Conservation (phyloP, 2,888 invertebrate species). For the Apoda limacodes region DNA sequence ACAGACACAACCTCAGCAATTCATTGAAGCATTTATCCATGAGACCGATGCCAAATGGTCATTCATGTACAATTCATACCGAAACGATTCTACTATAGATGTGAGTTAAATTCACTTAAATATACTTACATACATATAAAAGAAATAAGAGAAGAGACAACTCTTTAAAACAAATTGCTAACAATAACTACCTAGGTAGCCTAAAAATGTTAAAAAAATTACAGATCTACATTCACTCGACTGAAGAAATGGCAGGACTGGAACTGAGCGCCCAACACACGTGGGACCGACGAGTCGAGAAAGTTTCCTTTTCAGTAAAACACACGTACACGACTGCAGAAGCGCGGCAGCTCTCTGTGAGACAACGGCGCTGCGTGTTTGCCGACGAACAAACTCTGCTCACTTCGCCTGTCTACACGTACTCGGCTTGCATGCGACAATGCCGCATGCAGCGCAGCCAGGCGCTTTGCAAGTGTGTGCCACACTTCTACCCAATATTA, state of each 20-base stretch:
- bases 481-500: slow-evolving; percentile 75
- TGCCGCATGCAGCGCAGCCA: slow-evolving; percentile 77
- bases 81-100: slow-evolving; percentile 52
- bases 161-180: too few species aligned
- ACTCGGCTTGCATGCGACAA: slow-evolving; percentile 79
- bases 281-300: slow-evolving; percentile 73
- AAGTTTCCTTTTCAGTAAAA: slow-evolving; percentile 77
- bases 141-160: too few species aligned
- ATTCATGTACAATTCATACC: slow-evolving; percentile 64
- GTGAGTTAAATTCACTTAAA: slow-evolving; percentile 29
- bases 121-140: neutral
- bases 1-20: slow-evolving; percentile 43
- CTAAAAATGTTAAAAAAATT: too few species aligned
- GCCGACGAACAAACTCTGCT: slow-evolving; percentile 74
- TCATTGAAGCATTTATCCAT: slow-evolving; percentile 67
- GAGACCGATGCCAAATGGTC: slow-evolving; percentile 78
- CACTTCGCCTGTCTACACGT: slow-evolving; percentile 74
- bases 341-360: slow-evolving; percentile 74
- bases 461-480: slow-evolving; percentile 76
- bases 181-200: too few species aligned
- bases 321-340: slow-evolving; percentile 83
- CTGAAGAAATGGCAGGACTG: slow-evolving; percentile 77
- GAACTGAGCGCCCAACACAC: slow-evolving; percentile 77
- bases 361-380: slow-evolving; percentile 80
- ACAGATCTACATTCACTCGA: slow-evolving; percentile 74